These are phyloP conservation scores for Euwallacea similis DNA, from an alignment of 1,140 invertebrate species.

Conservation along the genomic window DNA sequence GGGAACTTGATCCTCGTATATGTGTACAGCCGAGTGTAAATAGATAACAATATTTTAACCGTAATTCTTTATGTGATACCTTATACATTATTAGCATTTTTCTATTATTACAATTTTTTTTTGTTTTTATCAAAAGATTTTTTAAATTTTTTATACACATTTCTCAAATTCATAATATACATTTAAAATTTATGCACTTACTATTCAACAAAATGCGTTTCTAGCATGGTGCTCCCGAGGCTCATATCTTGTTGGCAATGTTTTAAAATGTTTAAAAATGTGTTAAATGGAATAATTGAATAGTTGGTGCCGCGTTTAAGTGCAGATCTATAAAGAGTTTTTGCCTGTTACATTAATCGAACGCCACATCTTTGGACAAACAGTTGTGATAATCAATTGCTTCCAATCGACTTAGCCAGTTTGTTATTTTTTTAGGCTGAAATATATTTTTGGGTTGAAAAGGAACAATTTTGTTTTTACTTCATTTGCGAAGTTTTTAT, in stretches of 20 bases:
- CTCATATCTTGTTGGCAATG: too few species aligned
- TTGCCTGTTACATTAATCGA: not conserved
- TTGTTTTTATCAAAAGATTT: slow-evolving; percentile 16
- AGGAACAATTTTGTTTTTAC: slow-evolving; percentile 11
- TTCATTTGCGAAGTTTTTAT: slow-evolving; percentile 22
- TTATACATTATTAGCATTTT: slow-evolving; percentile 45
- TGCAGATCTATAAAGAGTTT: too few species aligned
- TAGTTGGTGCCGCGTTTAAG: too few species aligned
- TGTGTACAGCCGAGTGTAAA: slow-evolving; percentile 34
- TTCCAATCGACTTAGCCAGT: slow-evolving; percentile 36
- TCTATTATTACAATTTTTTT: slow-evolving; percentile 43
- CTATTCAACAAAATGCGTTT: too few species aligned
- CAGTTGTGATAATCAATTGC: slow-evolving; percentile 12
- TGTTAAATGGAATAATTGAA: too few species aligned
- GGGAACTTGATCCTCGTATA: slow-evolving; percentile 24
- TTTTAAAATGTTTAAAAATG: too few species aligned
- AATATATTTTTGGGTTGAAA: slow-evolving; percentile 22
- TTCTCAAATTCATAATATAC: not conserved
- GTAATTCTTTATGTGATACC: slow-evolving; percentile 45
- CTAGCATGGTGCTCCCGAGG: too few species aligned
- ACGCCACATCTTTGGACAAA: not conserved
- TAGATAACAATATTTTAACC: slow-evolving; percentile 40
- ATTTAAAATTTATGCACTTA: not conserved
- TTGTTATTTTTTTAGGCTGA: slow-evolving; percentile 16
- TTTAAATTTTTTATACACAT: slow-evolving; percentile 11